phyloP scores from a whole-genome alignment of 2,797 vertebrate species.

The Odontamblyopus rebecca region DNA sequence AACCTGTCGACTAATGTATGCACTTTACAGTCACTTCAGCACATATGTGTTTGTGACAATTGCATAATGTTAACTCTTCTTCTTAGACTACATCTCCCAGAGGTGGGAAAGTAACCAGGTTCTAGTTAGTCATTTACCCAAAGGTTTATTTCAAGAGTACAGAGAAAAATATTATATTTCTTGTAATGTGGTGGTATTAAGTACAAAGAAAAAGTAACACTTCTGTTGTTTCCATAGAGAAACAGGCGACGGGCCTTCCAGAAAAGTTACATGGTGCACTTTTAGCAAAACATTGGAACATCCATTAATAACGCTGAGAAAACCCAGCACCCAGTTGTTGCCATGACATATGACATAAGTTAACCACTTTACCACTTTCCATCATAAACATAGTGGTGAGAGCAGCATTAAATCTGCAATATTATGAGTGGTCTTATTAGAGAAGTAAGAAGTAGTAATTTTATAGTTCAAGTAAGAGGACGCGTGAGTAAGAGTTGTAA shows the following conservation, averaged over 20 bases:
- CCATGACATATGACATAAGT: not conserved
- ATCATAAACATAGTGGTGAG: not conserved
- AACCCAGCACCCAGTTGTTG: not conserved
- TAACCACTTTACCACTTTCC: not conserved
- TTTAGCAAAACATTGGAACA: no score
- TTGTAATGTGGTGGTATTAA: not conserved
- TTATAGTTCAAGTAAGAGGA: no score
- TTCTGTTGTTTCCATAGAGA: not conserved
- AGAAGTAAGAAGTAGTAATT: no score
- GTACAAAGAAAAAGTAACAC: not conserved
- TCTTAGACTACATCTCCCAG: slow-evolving; percentile 15
- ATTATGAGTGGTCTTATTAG: no score
- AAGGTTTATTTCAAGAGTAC: not conserved
- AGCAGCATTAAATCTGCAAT: not conserved
- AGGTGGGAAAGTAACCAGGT: not conserved
- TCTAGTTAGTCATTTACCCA: not conserved
- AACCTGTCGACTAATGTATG: slow-evolving; percentile 14
- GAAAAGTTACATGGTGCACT: no score
- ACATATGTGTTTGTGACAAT: slow-evolving; percentile 8
- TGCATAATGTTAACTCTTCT: slow-evolving; percentile 14
- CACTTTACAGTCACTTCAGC: slow-evolving; percentile 21
- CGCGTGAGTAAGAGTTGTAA: no score
- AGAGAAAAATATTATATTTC: no score
- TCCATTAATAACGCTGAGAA: no score
- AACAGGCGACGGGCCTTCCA: no score